Evolutionary conservation across 2,113 vertebrate species (phyloP).

Genomic region (Menidia beryllina): DNA sequence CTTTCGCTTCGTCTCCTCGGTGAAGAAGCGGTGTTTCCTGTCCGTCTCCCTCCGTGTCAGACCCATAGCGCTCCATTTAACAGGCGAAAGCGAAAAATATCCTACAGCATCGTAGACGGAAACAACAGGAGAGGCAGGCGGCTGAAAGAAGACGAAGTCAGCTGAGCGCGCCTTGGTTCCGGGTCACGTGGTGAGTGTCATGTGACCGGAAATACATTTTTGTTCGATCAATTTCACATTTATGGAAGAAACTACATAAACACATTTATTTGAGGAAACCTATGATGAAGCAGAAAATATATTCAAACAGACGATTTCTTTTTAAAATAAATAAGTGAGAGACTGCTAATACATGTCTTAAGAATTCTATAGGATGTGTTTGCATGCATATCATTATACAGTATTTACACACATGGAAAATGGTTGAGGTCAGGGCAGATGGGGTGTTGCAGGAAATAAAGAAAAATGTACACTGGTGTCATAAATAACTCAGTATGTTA

Average conservation of each 20-base stretch:
- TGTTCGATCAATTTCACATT: no score
- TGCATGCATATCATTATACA: not conserved
- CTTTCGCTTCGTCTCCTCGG: slow-evolving; percentile 37
- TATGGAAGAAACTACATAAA: no score
- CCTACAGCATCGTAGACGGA: slow-evolving; percentile 1
- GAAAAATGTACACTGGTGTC: not conserved
- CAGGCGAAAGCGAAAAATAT: rapidly evolving
- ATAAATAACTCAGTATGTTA: not conserved
- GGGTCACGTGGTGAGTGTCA: slow-evolving; percentile 26
- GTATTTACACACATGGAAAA: not conserved
- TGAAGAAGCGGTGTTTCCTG: slow-evolving; percentile 76
- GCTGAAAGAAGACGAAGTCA: not conserved
- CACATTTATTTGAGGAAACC: no score
- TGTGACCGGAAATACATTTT: not conserved
- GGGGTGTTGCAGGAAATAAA: not conserved
- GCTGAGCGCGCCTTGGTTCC: rapidly evolving
- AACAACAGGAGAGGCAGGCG: not conserved
- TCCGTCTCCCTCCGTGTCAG: slow-evolving; percentile 77
- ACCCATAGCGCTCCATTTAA: slow-evolving; percentile 66
- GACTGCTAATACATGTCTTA: no score
- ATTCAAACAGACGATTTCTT: no score
- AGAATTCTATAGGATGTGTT: no score
- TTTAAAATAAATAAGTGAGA: no score
- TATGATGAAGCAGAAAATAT: no score
- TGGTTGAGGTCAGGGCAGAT: not conserved